Conservation (phyloP, 2,797 vertebrate genomes). For the Hybognathus amarus region DNA sequence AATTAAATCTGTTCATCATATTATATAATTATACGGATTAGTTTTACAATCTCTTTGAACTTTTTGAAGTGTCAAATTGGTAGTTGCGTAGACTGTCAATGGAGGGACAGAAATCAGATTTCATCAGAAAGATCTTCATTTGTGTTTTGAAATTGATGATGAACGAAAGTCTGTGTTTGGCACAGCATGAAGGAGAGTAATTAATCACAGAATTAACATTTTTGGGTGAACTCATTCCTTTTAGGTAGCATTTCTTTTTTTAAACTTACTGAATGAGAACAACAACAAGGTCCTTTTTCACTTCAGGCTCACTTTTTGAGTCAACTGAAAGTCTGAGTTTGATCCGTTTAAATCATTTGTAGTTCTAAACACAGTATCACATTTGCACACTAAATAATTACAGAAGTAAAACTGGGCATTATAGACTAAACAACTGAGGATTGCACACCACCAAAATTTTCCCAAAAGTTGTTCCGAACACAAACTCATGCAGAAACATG, state of each 20-base stretch:
- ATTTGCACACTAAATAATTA: neutral
- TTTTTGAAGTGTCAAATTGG: too few species aligned
- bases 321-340: slow-evolving; percentile 1
- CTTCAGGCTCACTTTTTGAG: neutral
- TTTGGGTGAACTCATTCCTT: neutral
- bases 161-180: too few species aligned
- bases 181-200: neutral
- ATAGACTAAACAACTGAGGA: neutral
- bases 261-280: neutral
- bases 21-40: too few species aligned
- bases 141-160: too few species aligned
- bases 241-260: neutral
- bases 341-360: neutral
- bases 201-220: neutral
- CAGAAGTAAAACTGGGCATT: neutral
- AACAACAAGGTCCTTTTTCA: neutral
- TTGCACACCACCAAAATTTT: neutral
- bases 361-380: too few species aligned
- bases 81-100: too few species aligned
- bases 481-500: neutral
- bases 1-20: too few species aligned
- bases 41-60: too few species aligned
- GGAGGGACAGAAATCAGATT: too few species aligned
- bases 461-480: neutral
- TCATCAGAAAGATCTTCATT: too few species aligned